These are phyloP conservation scores for Drosophila saltans DNA, from an alignment of 1,140 invertebrate genomes.

Conservation along the genomic window DNA sequence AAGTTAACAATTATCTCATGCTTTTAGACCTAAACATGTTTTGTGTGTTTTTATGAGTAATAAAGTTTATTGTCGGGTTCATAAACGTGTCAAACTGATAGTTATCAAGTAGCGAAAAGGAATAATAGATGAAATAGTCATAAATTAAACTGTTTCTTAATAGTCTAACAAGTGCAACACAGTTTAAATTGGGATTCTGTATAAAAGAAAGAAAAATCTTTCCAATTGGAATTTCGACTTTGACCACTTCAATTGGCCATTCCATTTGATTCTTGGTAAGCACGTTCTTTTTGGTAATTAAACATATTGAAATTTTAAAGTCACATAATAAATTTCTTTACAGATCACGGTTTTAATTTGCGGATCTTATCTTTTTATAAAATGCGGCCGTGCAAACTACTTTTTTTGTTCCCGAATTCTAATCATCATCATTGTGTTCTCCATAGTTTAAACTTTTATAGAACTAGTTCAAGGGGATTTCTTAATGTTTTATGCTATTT, in stretches of 20 bases:
- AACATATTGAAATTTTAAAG: neutral
- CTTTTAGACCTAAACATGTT: slow-evolving; percentile 38
- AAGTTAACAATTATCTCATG: slow-evolving; percentile 54
- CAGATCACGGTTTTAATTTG: neutral
- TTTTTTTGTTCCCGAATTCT: neutral
- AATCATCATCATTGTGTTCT: neutral
- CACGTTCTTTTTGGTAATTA: neutral
- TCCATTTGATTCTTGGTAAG: neutral
- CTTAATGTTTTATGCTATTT: neutral
- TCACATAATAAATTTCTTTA: slow-evolving; percentile 6
- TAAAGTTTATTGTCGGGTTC: slow-evolving; percentile 51
- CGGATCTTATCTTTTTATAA: neutral
- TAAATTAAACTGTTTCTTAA: too few relatives aligned
- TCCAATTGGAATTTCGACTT: too few relatives aligned
- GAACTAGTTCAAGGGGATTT: slow-evolving; percentile 1
- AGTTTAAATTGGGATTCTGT: too few relatives aligned
- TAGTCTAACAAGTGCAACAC: too few relatives aligned
- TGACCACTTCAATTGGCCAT: too few relatives aligned
- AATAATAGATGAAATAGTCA: too few relatives aligned
- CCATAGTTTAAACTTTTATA: neutral
- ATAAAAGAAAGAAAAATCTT: too few relatives aligned
- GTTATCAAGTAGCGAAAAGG: neutral
- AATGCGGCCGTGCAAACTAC: neutral
- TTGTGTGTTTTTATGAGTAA: slow-evolving; percentile 2
- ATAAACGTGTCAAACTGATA: slow-evolving; percentile 19